Evolutionary conservation across 2,113 vertebrate species (phyloP).

Genomic region (Cyphomyrus plagiostoma): DNA sequence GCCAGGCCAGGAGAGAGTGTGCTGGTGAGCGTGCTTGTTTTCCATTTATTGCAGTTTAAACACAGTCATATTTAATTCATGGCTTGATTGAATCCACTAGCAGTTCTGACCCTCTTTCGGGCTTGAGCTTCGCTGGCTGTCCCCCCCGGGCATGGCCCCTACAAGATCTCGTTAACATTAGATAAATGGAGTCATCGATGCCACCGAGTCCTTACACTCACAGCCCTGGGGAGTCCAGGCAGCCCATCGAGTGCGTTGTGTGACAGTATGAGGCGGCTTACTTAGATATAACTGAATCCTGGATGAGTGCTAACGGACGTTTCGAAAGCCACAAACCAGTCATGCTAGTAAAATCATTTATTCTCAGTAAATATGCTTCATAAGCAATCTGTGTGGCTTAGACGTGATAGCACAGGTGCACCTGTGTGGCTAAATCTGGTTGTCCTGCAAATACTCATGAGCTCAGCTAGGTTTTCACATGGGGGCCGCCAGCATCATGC

Average conservation of each 20-base stretch:
- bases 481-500: not conserved
- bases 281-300: not conserved
- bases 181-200: not conserved
- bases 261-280: not conserved
- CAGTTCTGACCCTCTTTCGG: not conserved
- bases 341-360: not conserved
- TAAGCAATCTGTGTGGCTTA: not conserved
- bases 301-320: not conserved
- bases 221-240: not conserved
- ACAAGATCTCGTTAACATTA: constrained; percentile 11
- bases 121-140: not conserved
- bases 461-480: not conserved
- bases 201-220: not conserved
- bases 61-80: constrained; percentile 12
- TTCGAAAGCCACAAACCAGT: not conserved
- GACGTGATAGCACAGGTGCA: not conserved
- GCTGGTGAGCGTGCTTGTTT: not conserved
- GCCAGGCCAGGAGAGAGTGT: not conserved
- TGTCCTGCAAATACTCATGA: not conserved
- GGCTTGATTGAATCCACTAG: constrained; percentile 2
- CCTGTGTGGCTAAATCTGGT: not conserved
- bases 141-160: not conserved
- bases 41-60: not conserved
- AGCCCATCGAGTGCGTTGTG: not conserved
- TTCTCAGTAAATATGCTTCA: not conserved